Evolutionary conservation across 2,888 invertebrate species (phyloP).

Genomic region (Ophraella communa): DNA sequence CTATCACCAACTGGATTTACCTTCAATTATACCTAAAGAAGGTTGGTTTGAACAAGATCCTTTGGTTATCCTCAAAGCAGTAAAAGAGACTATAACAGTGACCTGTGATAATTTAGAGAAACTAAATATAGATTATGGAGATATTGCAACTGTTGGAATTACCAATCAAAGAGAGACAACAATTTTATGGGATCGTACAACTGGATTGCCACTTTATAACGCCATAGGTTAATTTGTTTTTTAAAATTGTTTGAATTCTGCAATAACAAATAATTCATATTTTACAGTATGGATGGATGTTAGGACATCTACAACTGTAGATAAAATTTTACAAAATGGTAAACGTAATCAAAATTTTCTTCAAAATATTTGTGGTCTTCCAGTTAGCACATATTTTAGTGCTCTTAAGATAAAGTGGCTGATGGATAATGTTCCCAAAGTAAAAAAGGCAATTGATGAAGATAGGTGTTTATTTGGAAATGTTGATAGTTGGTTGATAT

Average conservation of each 20-base stretch:
- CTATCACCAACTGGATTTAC: conserved; percentile 86
- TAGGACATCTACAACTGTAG: conserved; percentile 83
- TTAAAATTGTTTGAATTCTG: background rate
- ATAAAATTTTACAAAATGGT: conserved; percentile 75
- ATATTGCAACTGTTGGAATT: conserved; percentile 88
- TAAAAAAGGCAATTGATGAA: conserved; percentile 73
- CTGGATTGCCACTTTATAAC: conserved; percentile 91
- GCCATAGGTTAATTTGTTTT: conserved; percentile 74
- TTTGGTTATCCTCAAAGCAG: conserved; percentile 79
- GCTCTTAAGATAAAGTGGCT: conserved; percentile 95
- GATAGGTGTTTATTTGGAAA: conserved; percentile 84
- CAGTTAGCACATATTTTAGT: conserved; percentile 94
- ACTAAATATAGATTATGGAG: conserved; percentile 77
- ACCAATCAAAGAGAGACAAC: conserved; percentile 97
- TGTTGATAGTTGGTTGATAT: conserved; percentile 94
- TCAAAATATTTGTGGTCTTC: conserved; percentile 81
- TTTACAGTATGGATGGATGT: conserved; percentile 90
- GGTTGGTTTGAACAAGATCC: conserved; percentile 98
- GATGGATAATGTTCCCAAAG: conserved; percentile 80
- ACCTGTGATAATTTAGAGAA: conserved; percentile 79
- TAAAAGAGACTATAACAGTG: conserved; percentile 83
- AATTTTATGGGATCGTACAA: conserved; percentile 88
- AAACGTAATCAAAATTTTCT: conserved; percentile 73
- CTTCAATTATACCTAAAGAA: conserved; percentile 81
- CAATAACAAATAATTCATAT: background rate